Conservation (phyloP, 30 jellyfish, hydroid and myxozoan genomes). For the Aurelia sp. region DNA sequence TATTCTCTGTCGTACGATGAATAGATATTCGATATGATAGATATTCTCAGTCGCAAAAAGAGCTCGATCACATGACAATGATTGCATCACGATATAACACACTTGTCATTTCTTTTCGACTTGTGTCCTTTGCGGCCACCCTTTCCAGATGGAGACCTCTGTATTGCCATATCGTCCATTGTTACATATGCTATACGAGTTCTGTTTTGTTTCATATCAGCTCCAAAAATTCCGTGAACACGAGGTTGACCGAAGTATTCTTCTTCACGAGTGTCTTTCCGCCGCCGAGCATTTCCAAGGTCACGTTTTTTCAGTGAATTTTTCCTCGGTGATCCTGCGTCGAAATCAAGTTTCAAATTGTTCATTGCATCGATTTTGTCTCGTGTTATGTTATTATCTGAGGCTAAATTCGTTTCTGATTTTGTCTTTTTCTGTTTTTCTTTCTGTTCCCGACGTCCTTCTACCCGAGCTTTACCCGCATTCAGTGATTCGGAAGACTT, state of each 20-base stretch:
- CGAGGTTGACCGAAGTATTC: slow-evolving; percentile 81
- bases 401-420: slow-evolving; percentile 85
- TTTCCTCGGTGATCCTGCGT: slow-evolving; percentile 80
- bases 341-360: slow-evolving; percentile 71
- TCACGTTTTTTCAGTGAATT: slow-evolving; percentile 68
- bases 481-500: slow-evolving; percentile 85
- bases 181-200: slow-evolving; percentile 95
- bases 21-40: too few relatives aligned
- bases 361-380: slow-evolving; percentile 74
- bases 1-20: too few relatives aligned
- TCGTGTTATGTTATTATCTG: slow-evolving; percentile 36
- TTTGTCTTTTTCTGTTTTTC: slow-evolving; percentile 86
- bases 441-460: slow-evolving; percentile 93
- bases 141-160: slow-evolving; percentile 54
- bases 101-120: slow-evolving; percentile 70
- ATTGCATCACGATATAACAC: slow-evolving; percentile 70
- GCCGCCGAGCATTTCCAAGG: slow-evolving; percentile 69
- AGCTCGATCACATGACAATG: too few relatives aligned
- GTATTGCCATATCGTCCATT: slow-evolving; percentile 96
- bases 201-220: slow-evolving; percentile 79
- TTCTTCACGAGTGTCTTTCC: slow-evolving; percentile 54
- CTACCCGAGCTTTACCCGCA: slow-evolving; percentile 90
- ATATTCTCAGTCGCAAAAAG: too few relatives aligned
- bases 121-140: slow-evolving; percentile 65
- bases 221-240: slow-evolving; percentile 85